Base-by-base conservation (phyloP, 2,113 vertebrate genomes). In the Catharus minimus region DNA sequence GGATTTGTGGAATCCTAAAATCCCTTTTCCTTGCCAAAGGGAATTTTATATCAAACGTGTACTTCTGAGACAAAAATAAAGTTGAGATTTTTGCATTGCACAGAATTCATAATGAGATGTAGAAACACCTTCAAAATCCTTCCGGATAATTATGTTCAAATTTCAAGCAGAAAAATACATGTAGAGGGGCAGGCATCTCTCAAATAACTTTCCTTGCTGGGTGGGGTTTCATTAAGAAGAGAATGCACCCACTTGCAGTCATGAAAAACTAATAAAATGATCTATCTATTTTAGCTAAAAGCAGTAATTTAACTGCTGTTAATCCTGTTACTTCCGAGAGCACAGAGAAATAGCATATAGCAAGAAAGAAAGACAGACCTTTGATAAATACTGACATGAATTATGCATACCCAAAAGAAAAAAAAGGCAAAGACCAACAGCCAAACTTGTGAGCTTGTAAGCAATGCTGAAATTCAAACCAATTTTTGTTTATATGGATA, bases 61-160 rank as follows among this genome's bases (percentile, higher is more conserved):
- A 81, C 57, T 87, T 86, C 72, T 53, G 33, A 88, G 91, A 66
- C 69, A 95, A 91, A 92, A 92, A 92, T 87, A 93, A 76, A 93
- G 69, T 49, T 49, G 85, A 74, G 56, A 82, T 56, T 90, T 75
- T 52, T 75, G 38, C 79, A 61, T 15, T 61, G 75, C 82, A 77
- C 3, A 86, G 93, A 96, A 90, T 92, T 89, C 85, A 72, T 75
- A 76, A 91, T 3, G 38, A 94, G 75, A 47, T 80, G 39, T 4
- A 92, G 75, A 71, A 89, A 88, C 26, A 85, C 39, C 69, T 90
- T 90, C 73, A 77, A 93, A 88, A 80, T 52, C 36, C 39, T 43
- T 82, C 47, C 12, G 24, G 30, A 88, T 68, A 58, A 75, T 82
- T 72, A 50, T 86, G 28, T 57, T 78, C 56, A 28, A 61, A 71